Evolutionary conservation across 1,140 invertebrate species (phyloP).

Genomic region (Spodoptera litura): DNA sequence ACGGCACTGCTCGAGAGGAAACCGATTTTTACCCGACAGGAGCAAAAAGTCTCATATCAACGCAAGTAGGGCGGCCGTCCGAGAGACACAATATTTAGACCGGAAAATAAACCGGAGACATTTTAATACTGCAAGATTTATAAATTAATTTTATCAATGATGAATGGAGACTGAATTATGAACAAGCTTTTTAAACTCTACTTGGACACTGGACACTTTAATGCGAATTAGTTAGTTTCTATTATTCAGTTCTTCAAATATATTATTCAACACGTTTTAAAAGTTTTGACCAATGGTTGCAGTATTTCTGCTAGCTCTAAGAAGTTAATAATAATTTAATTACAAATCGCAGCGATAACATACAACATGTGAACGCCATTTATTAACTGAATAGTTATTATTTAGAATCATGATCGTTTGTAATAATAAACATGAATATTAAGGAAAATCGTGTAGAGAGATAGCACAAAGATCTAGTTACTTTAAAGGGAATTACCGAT

Average conservation of each 20-base stretch:
- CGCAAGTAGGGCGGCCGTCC: constrained; percentile 10
- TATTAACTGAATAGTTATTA: constrained; percentile 4
- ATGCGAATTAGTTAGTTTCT: background rate
- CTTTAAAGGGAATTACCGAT: background rate
- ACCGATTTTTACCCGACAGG: constrained; percentile 63
- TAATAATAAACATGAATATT: background rate
- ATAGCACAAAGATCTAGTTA: background rate
- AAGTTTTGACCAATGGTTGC: background rate
- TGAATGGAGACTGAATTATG: background rate
- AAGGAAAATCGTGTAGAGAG: constrained; percentile 6
- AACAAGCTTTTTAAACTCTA: background rate
- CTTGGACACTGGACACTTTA: background rate
- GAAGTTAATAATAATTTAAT: background rate
- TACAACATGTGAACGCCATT: background rate
- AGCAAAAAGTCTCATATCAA: constrained; percentile 47
- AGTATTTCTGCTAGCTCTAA: background rate
- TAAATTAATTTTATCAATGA: constrained; percentile 38
- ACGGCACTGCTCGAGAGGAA: constrained; percentile 55
- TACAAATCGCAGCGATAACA: constrained; percentile 9
- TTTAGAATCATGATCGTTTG: background rate
- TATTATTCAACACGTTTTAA: no score
- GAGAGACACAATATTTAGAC: constrained; percentile 41
- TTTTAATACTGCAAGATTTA: constrained; percentile 42
- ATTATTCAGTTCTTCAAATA: no score
- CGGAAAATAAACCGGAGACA: constrained; percentile 37